A percentile compares a stretch with the other conserved stretches of the same genome.
Conservation (phyloP, 2,113 vertebrate species). For the Hoplias malabaricus region DNA sequence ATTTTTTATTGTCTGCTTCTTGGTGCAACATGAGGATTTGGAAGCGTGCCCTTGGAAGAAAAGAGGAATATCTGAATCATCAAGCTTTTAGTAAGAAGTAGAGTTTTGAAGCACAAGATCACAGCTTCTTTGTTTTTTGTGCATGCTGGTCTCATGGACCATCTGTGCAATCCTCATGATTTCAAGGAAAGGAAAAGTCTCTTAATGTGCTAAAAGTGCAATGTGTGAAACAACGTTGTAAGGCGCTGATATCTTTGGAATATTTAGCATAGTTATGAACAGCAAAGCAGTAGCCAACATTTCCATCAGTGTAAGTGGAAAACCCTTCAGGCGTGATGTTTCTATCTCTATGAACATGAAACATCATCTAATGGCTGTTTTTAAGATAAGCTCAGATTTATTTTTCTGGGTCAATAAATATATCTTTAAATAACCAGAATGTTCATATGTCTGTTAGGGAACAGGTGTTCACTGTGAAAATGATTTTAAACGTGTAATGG, state of each 20-base stretch:
- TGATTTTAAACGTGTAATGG: no score
- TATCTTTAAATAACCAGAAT: no score
- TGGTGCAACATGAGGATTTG: constrained; percentile 15
- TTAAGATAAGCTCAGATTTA: background rate
- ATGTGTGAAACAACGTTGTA: background rate
- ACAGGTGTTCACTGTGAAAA: no score
- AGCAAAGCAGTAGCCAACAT: background rate
- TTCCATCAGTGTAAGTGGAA: background rate
- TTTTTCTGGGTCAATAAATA: background rate
- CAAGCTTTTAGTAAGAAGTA: background rate
- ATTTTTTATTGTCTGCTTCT: background rate
- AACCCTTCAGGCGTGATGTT: background rate
- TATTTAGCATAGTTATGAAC: background rate
- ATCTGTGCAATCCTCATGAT: constrained; percentile 3
- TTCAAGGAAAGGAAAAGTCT: background rate
- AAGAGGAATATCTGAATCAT: constrained; percentile 8
- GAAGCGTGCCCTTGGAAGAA: constrained; percentile 1
- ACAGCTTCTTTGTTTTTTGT: constrained; percentile 33
- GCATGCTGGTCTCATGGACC: constrained; percentile 8
- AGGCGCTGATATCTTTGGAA: background rate
- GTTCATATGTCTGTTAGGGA: no score
- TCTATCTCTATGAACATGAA: background rate
- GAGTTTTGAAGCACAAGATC: constrained; percentile 15
- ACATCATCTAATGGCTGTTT: background rate
- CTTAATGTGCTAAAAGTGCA: background rate